phyloP scores from a whole-genome alignment of 2,888 invertebrate species.

The Diadegma fenestrale region DNA sequence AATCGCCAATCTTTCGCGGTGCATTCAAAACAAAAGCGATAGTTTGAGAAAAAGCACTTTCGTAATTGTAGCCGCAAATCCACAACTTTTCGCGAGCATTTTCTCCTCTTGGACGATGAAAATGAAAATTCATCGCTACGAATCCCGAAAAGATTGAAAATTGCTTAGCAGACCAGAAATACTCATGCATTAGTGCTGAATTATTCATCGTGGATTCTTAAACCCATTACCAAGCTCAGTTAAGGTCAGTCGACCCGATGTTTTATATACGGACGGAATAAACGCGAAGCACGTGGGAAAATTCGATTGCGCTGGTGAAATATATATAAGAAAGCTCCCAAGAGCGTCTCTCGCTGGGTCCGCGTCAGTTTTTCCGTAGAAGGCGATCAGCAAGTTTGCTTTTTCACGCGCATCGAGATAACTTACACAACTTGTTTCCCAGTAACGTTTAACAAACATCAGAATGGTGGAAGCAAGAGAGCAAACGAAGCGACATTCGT shows the following conservation, averaged over 20 bases:
- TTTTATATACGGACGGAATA: conserved; percentile 1
- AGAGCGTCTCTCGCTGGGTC: conserved; percentile 21
- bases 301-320: conserved; percentile 9
- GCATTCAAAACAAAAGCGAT: not conserved
- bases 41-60: not conserved
- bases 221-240: not conserved
- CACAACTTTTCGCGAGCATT: conserved; percentile 11
- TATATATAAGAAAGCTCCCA: conserved; percentile 32
- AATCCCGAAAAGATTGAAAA: not conserved
- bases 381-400: conserved; percentile 54
- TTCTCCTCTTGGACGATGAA: conserved; percentile 16
- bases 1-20: conserved; percentile 9
- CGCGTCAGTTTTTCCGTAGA: conserved; percentile 55
- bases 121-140: not conserved
- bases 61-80: not conserved
- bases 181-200: not conserved
- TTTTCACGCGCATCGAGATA: not conserved
- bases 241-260: conserved; percentile 3
- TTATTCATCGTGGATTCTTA: not conserved
- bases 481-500: conserved; percentile 44
- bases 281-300: conserved; percentile 55
- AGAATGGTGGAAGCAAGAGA: conserved; percentile 31
- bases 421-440: conserved; percentile 8
- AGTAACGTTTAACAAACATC: conserved; percentile 6
- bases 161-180: not conserved